Evolutionary conservation across 92 coral and sea anemone genomes (phyloP).

Genomic region (Parazoanthus darwini): DNA sequence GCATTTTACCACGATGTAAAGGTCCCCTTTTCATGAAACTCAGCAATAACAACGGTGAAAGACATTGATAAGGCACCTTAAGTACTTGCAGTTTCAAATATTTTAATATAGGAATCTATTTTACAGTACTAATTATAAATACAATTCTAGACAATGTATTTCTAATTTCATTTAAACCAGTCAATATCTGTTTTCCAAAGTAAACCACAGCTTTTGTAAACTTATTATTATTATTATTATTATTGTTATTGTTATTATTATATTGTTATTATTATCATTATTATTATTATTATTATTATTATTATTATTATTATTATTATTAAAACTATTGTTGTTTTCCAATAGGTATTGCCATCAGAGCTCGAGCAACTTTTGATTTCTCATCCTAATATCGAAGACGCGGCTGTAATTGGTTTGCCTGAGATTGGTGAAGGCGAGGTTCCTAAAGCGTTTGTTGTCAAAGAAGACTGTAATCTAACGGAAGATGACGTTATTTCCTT

Average conservation of each 20-base stretch:
- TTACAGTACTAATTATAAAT: too few relatives aligned
- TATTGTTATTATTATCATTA: neutral
- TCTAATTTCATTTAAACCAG: too few relatives aligned
- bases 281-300: neutral
- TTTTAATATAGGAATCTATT: too few relatives aligned
- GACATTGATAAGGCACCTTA: too few relatives aligned
- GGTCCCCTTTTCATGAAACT: too few relatives aligned
- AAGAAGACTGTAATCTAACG: conserved; percentile 50
- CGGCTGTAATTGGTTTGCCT: conserved; percentile 81
- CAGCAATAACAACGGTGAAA: too few relatives aligned
- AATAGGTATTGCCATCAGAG: conserved; percentile 79
- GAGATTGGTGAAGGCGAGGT: conserved; percentile 74
- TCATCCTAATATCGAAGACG: conserved; percentile 83
- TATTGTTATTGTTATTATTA: too few relatives aligned
- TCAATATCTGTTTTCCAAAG: too few relatives aligned
- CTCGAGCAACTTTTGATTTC: conserved; percentile 73
- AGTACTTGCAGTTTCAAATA: too few relatives aligned
- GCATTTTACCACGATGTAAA: too few relatives aligned
- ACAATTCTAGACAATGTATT: too few relatives aligned
- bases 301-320: neutral
- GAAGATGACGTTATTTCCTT: conserved; percentile 66
- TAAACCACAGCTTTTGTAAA: neutral
- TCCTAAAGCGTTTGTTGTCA: conserved; percentile 80
- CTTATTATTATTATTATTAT: too few relatives aligned
- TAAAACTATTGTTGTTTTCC: neutral